A percentile compares a stretch with the other conserved stretches of the same genome.
Evolutionary conservation across 2,888 invertebrate species (phyloP).

Genomic region (Chloroclysta siterata): DNA sequence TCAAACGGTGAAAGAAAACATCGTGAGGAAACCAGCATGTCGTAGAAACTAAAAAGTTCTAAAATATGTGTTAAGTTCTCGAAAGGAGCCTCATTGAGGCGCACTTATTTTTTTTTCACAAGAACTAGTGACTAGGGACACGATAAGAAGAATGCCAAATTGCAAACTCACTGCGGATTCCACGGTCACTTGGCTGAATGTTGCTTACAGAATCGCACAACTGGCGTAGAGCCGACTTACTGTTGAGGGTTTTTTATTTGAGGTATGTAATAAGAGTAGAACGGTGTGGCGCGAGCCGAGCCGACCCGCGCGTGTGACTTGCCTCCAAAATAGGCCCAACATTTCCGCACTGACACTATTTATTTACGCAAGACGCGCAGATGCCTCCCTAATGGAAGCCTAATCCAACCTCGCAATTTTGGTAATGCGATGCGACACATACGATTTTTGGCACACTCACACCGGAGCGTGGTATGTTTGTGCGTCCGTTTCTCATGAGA

Average conservation of each 20-base stretch:
- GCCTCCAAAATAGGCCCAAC: constrained; percentile 59
- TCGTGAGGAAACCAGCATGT: too few relatives aligned
- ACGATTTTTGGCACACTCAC: constrained; percentile 1
- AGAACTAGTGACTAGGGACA: too few relatives aligned
- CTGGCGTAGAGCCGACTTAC: constrained; percentile 54
- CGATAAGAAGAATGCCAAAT: too few relatives aligned
- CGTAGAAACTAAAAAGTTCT: too few relatives aligned
- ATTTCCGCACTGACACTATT: constrained; percentile 62
- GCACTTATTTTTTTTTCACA: too few relatives aligned
- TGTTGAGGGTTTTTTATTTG: constrained; percentile 66
- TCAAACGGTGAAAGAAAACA: too few relatives aligned
- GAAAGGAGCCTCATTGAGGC: too few relatives aligned
- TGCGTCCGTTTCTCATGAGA: too few relatives aligned
- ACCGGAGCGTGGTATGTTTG: not conserved
- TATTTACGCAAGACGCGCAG: constrained; percentile 63
- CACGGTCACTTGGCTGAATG: too few relatives aligned
- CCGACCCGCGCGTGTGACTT: constrained; percentile 66
- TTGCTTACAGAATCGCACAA: not conserved
- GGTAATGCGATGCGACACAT: constrained; percentile 23
- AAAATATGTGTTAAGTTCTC: too few relatives aligned
- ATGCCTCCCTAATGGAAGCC: constrained; percentile 55
- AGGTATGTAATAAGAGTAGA: constrained; percentile 78
- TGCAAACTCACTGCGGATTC: too few relatives aligned
- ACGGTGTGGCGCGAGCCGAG: constrained; percentile 57
- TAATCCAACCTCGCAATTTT: constrained; percentile 53